phyloP scores from a whole-genome alignment of 1,140 invertebrate genomes.

The Phenacoccus solenopsis region DNA sequence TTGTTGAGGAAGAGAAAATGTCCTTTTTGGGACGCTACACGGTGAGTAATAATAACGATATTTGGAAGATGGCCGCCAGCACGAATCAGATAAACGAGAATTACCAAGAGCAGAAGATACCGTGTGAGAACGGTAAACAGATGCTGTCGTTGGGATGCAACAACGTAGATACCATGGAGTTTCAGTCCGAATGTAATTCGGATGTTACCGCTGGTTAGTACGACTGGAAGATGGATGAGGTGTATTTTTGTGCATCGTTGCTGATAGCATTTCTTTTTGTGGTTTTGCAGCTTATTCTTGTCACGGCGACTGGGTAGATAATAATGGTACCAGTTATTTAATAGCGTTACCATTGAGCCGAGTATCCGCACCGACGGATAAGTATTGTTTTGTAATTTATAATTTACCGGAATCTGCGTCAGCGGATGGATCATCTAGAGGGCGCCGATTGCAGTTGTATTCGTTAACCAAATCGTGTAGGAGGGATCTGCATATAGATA shows the following conservation, averaged over 20 bases:
- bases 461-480: conserved; percentile 13
- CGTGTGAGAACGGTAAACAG: conserved; percentile 21
- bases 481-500: neutral
- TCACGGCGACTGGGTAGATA: conserved; percentile 48
- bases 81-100: conserved; percentile 19
- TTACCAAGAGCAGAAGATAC: conserved; percentile 10
- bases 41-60: conserved; percentile 23
- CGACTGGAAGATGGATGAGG: no score
- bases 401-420: conserved; percentile 5
- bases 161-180: conserved; percentile 43
- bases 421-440: neutral
- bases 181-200: conserved; percentile 46
- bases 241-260: no score
- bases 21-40: conserved; percentile 26
- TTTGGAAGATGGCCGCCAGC: conserved; percentile 20
- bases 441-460: conserved; percentile 1
- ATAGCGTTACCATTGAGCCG: conserved; percentile 41
- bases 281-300: conserved; percentile 46
- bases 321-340: conserved; percentile 48
- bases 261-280: neutral
- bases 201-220: conserved; percentile 22
- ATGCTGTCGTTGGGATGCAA: conserved; percentile 25
- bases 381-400: conserved; percentile 34
- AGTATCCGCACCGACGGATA: conserved; percentile 30
- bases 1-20: conserved; percentile 23